These are phyloP conservation scores for Argyra leucocephala DNA, from an alignment of 2,888 invertebrate genomes.

Conservation along the genomic window DNA sequence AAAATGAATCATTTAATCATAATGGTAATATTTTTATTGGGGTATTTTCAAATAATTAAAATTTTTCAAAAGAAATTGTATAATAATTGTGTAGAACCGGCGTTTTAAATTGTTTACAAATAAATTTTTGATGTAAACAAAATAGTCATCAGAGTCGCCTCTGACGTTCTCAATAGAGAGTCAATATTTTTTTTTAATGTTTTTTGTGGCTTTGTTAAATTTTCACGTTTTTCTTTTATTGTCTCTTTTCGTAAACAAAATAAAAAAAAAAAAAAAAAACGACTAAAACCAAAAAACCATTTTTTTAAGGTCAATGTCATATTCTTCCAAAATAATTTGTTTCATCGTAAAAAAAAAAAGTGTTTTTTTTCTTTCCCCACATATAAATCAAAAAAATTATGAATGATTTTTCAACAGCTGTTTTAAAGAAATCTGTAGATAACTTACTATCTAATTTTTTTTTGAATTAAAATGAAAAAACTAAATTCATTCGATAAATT, in stretches of 20 bases:
- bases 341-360: neutral
- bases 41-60: too few species aligned
- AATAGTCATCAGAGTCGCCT: neutral
- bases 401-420: neutral
- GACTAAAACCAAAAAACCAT: too few species aligned
- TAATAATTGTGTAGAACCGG: neutral
- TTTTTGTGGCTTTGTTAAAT: neutral
- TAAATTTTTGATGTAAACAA: neutral
- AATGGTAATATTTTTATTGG: too few species aligned
- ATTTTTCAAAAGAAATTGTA: too few species aligned
- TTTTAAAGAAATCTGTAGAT: too few species aligned
- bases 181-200: neutral
- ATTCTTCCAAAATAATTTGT: neutral
- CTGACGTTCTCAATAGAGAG: neutral
- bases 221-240: neutral
- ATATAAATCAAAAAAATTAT: neutral
- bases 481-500: too few species aligned
- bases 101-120: constrained; percentile 6
- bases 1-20: neutral
- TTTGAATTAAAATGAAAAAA: too few species aligned
- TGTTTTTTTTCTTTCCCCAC: neutral
- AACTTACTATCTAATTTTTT: too few species aligned
- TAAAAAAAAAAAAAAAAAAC: too few species aligned
- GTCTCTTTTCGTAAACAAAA: neutral
- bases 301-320: constrained; percentile 6